Percentiles rank a stretch among this genome's conserved stretches.
Conservation (phyloP, 2,797 vertebrate species). For the Melanotaenia parkinsoni region DNA sequence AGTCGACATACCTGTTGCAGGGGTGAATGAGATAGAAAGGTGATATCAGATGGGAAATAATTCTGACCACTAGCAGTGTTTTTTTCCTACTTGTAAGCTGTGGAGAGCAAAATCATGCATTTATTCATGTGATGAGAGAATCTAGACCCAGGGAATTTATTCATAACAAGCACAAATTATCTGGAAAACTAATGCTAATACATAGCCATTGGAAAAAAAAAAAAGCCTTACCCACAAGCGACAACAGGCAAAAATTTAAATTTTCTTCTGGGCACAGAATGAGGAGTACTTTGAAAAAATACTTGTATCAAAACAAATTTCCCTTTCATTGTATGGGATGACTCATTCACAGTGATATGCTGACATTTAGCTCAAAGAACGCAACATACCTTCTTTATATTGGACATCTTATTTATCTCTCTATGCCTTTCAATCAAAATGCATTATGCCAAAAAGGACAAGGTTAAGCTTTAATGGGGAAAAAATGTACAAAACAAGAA, state of each 20-base stretch:
- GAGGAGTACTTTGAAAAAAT: not conserved
- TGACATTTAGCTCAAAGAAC: constrained; percentile 37
- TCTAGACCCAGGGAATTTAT: constrained; percentile 26
- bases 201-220: constrained; percentile 4
- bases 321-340: constrained; percentile 6
- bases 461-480: constrained; percentile 21
- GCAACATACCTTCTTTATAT: constrained; percentile 28
- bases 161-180: constrained; percentile 42
- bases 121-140: constrained; percentile 50
- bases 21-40: not conserved
- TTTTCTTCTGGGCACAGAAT: constrained; percentile 31
- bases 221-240: constrained; percentile 32
- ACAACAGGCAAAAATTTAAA: constrained; percentile 24
- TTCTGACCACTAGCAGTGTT: constrained; percentile 8
- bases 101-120: constrained; percentile 29
- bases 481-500: not conserved
- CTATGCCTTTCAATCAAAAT: constrained; percentile 25
- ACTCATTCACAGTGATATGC: constrained; percentile 13
- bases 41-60: constrained; percentile 1
- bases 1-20: constrained; percentile 89
- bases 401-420: constrained; percentile 15
- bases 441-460: not conserved
- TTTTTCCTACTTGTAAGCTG: constrained; percentile 10
- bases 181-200: constrained; percentile 45
- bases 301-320: constrained; percentile 3